A percentile compares a stretch with the other conserved stretches of the same genome.
phyloP scores from a whole-genome alignment of 2,888 invertebrate genomes.

The Polyploca ridens region DNA sequence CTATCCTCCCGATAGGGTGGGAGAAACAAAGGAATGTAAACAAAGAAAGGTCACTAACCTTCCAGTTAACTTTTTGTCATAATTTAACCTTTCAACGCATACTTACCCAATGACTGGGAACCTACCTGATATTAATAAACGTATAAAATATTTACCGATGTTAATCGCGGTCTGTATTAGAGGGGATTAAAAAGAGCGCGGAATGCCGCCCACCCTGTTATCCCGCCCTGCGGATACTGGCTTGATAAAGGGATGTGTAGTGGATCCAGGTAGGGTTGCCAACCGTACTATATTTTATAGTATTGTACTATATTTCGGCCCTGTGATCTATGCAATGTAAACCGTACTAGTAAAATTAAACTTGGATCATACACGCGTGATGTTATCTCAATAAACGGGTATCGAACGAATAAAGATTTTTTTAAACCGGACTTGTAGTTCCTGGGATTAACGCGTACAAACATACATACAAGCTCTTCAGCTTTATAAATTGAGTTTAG shows the following conservation, averaged over 20 bases:
- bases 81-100: conserved; percentile 22
- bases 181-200: conserved; percentile 18
- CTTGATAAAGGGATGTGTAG: conserved; percentile 28
- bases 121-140: neutral
- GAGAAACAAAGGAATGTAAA: conserved; percentile 22
- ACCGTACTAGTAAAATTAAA: too few species aligned
- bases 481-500: too few species aligned
- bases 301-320: too few species aligned
- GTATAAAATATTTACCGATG: neutral
- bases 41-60: conserved; percentile 52
- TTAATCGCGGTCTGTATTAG: neutral
- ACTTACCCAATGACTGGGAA: neutral
- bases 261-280: neutral
- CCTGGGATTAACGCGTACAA: too few species aligned
- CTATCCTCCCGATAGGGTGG: neutral
- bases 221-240: conserved; percentile 46
- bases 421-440: too few species aligned
- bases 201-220: conserved; percentile 44
- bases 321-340: too few species aligned
- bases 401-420: too few species aligned
- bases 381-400: too few species aligned
- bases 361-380: too few species aligned
- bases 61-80: neutral
- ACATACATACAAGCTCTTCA: too few species aligned
- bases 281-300: too few species aligned